These are phyloP conservation scores for Spilarctia lutea DNA, from an alignment of 2,888 invertebrate genomes.

Conservation along the genomic window DNA sequence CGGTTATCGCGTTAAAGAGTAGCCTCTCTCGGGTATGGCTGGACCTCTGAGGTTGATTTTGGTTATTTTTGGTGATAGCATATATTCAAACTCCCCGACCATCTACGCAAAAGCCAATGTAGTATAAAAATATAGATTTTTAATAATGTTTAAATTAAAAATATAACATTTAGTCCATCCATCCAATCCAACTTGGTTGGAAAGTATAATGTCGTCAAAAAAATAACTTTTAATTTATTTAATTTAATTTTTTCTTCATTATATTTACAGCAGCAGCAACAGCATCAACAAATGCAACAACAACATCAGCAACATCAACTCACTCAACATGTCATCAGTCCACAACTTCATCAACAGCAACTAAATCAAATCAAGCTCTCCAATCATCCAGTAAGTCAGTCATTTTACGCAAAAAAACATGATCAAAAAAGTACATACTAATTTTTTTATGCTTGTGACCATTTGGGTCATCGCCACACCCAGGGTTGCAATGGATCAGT, in stretches of 20 bases:
- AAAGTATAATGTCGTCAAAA: neutral
- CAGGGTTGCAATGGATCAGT: no score
- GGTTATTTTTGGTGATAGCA: no score
- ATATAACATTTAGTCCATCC: no score
- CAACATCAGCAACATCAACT: slow-evolving; percentile 67
- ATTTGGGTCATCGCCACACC: neutral
- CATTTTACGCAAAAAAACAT: neutral
- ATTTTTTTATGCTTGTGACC: neutral
- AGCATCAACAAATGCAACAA: slow-evolving; percentile 48
- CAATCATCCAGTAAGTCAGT: slow-evolving; percentile 68
- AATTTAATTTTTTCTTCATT: neutral
- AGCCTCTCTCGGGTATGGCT: no score
- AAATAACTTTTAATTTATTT: no score
- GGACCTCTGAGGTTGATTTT: no score
- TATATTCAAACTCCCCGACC: no score
- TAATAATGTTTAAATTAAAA: no score
- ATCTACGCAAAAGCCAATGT: no score
- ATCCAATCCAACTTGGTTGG: no score
- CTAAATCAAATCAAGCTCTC: slow-evolving; percentile 76
- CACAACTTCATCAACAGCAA: slow-evolving; percentile 70
- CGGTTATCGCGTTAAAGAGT: no score
- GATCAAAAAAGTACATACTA: neutral
- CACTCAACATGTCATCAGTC: slow-evolving; percentile 69
- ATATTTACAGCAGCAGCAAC: slow-evolving; percentile 28
- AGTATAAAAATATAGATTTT: no score